Evolutionary conservation across 2,888 invertebrate genomes (phyloP), one percentile per base, ranked within the genome.

Genomic region (Dryocosmus kuriphilus): DNA sequence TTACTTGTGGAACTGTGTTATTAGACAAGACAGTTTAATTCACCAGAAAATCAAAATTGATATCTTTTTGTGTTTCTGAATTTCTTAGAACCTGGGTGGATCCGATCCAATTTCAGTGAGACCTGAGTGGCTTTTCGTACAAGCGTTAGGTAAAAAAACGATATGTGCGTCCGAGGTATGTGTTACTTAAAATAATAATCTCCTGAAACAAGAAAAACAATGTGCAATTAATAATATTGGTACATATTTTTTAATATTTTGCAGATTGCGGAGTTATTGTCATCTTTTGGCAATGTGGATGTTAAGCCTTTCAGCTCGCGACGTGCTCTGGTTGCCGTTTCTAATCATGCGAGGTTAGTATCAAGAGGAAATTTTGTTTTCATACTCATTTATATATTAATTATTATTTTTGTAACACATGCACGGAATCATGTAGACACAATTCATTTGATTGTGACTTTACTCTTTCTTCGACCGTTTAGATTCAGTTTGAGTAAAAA

Each of bases 271-370:
- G 91, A 93, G 51, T 89, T 93, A 78, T 92, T 96, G 75, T 93
- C 94, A 16, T 88, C 90, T 19, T 94, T 92, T 89, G 95, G 95
- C 0, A 92, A 93, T 57, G 92, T 95, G 38, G 96, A 96, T 90
- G 92, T 96, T 16, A 94, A 93, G 87, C 93, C 93, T 57, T 91
- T 93, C 79, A 93, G 94, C 16, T 65, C 74, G 27, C 88, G 88
- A 35, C 91, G 91, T 63, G 94, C 94, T 6, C 90, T 96, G 24
- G 92, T 96, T 51, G 96, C 95, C 1, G 93, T 95, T 30, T 92
- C 92, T 81, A 94, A 93, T 87, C 93, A 93, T 80, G 88, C 90
- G 80, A 94, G 93, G 96, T 95, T 92, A 93, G 91, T 89, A 74
- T 76, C 16, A 63, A 51, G 32, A 55, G 27, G 22, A 24, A 27